Base-by-base conservation (phyloP, 1,140 invertebrate species). In the Listronotus oregonensis region DNA sequence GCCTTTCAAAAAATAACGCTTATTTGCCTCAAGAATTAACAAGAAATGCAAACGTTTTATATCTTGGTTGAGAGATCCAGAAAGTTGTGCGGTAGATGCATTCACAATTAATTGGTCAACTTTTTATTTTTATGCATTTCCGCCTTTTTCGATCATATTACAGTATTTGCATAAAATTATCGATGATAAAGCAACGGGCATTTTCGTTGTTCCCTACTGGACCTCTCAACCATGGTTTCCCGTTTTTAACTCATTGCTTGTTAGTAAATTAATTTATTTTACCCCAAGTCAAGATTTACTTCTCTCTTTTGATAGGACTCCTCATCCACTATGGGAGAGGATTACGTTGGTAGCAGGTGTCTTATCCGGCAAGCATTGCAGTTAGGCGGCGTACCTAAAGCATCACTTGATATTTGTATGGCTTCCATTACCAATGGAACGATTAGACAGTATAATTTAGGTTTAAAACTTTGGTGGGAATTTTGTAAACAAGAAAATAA, bases 11-110 rank as follows among this genome's bases (percentile, higher is more conserved):
- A 54, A 15, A 73, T 75, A 34, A n/a, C 37, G 0, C 18, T 44
- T 76, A 8, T 76, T 75, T 59, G 73, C 75, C 12, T 58, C 44
- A 51, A 68, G 58, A 59, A 21, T 43, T 34, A 77, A 77, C 64
- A 62, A 14, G 10, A 77, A 77, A 69, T 71, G 71, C 55, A n/a
- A 66, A 42, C 47, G 6, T 46, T 77, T 61, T 50, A 61, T 67
- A 55, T 74, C 73, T 14, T 73, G 72, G 73, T 10, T 55, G 0
- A 39, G 40, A 14, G 73, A 76, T 49, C 63, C 70, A 1, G 67
- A 70, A 31, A 55, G 66, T 0, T 47, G 5, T 15, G 37, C 31
- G 15, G 61, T 75, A n/a, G 73, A 75, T 59, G 72, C 71, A 1
- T 76, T 76, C 60, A 77, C 73, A 10, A 32, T 76, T 0, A 27